Evolutionary conservation across 2,888 invertebrate genomes (phyloP).

Genomic region (Xylocampa areola): DNA sequence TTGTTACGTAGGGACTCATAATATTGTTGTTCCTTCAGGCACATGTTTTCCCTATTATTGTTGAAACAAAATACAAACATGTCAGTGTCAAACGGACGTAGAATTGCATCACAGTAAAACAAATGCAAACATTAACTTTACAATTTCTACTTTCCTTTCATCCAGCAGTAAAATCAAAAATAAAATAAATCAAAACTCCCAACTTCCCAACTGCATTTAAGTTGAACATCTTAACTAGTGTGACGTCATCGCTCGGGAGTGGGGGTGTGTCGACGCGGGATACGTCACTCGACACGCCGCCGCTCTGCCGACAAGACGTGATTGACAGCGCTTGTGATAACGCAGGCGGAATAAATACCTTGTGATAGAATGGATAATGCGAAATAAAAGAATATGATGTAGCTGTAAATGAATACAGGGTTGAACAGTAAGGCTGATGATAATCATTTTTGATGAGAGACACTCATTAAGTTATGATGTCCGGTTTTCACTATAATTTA

Average conservation of each 20-base stretch:
- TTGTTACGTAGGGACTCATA: too few relatives aligned
- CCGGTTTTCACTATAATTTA: too few relatives aligned
- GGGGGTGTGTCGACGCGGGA: constrained; percentile 41
- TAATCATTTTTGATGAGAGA: not conserved
- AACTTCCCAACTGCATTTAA: constrained; percentile 41
- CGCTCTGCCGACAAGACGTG: constrained; percentile 47
- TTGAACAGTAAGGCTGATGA: not conserved
- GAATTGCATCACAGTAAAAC: too few relatives aligned
- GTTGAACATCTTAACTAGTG: constrained; percentile 46
- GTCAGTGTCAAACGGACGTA: too few relatives aligned
- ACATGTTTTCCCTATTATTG: too few relatives aligned
- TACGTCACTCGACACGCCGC: constrained; percentile 47
- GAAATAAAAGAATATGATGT: constrained; percentile 29
- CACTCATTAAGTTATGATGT: too few relatives aligned
- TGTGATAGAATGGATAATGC: constrained; percentile 41
- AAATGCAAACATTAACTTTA: not conserved
- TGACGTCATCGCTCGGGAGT: constrained; percentile 53
- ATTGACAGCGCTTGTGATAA: constrained; percentile 54
- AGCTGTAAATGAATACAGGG: constrained; percentile 6
- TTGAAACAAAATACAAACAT: too few relatives aligned
- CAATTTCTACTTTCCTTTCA: constrained; percentile 1
- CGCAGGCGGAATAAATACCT: constrained; percentile 47
- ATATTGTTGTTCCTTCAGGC: too few relatives aligned
- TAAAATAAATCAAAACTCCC: constrained; percentile 22
- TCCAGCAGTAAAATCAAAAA: constrained; percentile 9